These are phyloP conservation scores for Synanceia verrucosa DNA, from an alignment of 2,797 vertebrate species.

Conservation along the genomic window DNA sequence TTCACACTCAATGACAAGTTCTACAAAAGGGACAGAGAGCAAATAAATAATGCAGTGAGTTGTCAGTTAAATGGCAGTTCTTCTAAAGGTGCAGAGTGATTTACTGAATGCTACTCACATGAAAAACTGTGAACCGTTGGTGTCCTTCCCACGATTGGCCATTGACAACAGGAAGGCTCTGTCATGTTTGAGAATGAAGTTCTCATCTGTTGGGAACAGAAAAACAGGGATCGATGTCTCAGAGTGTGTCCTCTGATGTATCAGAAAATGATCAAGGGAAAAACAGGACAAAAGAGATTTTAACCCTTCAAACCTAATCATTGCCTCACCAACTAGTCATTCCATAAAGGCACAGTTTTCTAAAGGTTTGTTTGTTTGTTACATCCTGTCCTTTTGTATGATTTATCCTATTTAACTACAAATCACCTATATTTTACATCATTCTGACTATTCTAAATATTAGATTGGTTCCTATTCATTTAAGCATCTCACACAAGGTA, in stretches of 20 bases:
- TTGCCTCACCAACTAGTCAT: conserved; percentile 44
- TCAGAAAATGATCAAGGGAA: conserved; percentile 37
- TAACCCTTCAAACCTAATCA: conserved; percentile 7
- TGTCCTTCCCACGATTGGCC: conserved; percentile 99
- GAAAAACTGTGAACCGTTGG: conserved; percentile 99
- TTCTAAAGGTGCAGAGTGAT: neutral
- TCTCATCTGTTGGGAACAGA: conserved; percentile 94
- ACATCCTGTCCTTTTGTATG: neutral
- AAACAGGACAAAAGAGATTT: conserved; percentile 8
- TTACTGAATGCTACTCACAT: conserved; percentile 89
- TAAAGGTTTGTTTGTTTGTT: neutral
- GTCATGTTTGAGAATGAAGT: conserved; percentile 99
- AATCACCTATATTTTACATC: neutral
- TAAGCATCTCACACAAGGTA: neutral
- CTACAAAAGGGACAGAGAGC: conserved; percentile 45
- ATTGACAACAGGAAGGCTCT: conserved; percentile 98
- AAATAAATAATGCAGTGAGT: conserved; percentile 10
- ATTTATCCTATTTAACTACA: too few relatives aligned
- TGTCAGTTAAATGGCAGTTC: conserved; percentile 21
- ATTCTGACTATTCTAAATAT: neutral
- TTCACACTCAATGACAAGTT: conserved; percentile 65
- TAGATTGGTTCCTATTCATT: neutral
- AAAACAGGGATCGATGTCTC: conserved; percentile 49
- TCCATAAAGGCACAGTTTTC: neutral
- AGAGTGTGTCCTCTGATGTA: neutral